A percentile compares a stretch with the other conserved stretches of the same genome.
Evolutionary conservation across 2,888 invertebrate species (phyloP).

Genomic region (Phyto melanocephala): DNA sequence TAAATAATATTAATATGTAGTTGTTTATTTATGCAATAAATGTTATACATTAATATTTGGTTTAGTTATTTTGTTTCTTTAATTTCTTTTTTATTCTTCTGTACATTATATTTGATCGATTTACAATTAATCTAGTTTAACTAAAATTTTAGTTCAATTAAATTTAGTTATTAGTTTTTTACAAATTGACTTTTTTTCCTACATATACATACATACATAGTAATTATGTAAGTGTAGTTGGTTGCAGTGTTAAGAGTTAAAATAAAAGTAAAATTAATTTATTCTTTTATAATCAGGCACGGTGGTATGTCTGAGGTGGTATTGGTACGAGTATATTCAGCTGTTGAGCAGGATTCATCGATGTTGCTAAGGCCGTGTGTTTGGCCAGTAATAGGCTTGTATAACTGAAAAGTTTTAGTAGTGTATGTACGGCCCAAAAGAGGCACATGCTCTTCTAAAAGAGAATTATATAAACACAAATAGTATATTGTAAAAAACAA

Average conservation of each 20-base stretch:
- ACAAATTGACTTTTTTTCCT: background rate
- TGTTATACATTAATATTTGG: slow-evolving; percentile 61
- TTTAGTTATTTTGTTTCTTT: slow-evolving; percentile 26
- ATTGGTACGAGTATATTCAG: slow-evolving; percentile 58
- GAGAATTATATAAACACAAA: slow-evolving; percentile 71
- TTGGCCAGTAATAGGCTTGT: slow-evolving; percentile 58
- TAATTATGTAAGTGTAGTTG: background rate
- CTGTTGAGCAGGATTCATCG: slow-evolving; percentile 60
- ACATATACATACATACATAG: background rate
- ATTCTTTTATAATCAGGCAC: slow-evolving; percentile 62
- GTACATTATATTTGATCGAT: slow-evolving; percentile 5
- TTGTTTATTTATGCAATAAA: slow-evolving; percentile 7
- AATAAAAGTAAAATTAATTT: slow-evolving; percentile 16
- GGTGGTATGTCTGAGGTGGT: slow-evolving; percentile 61
- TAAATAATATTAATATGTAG: no score
- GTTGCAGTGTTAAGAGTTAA: background rate
- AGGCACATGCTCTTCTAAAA: slow-evolving; percentile 81
- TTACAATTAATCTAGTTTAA: slow-evolving; percentile 9
- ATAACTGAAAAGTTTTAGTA: slow-evolving; percentile 69
- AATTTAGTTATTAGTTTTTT: background rate
- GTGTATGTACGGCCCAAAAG: slow-evolving; percentile 79
- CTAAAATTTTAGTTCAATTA: no score
- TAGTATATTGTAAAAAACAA: slow-evolving; percentile 68
- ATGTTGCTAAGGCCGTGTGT: slow-evolving; percentile 38
- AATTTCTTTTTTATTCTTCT: background rate